phyloP scores from a whole-genome alignment of 1,140 invertebrate genomes.

The Coenobita brevimanus region DNA sequence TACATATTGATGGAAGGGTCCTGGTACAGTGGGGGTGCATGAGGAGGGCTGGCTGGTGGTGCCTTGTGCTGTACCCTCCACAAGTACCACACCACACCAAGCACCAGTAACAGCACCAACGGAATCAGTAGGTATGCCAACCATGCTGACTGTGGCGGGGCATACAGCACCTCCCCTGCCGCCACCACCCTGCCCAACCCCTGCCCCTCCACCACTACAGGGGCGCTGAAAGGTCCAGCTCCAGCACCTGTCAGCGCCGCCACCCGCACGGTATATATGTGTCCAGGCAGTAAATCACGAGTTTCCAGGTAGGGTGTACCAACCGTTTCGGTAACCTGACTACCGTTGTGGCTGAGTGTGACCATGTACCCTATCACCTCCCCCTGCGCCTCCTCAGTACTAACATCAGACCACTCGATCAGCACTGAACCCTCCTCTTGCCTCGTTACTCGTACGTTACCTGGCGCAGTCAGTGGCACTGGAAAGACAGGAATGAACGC shows the following conservation, averaged over 20 bases:
- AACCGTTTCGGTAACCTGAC: slow-evolving; percentile 47
- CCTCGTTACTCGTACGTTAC: slow-evolving; percentile 29
- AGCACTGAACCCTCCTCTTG: slow-evolving; percentile 51
- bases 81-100: slow-evolving; percentile 58
- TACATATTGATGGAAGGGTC: slow-evolving; percentile 68
- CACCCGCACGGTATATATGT: slow-evolving; percentile 62
- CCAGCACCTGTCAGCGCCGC: slow-evolving; percentile 67
- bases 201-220: slow-evolving; percentile 48
- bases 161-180: slow-evolving; percentile 44
- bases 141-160: slow-evolving; percentile 65
- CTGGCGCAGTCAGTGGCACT: slow-evolving; percentile 66
- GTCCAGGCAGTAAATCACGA: slow-evolving; percentile 47
- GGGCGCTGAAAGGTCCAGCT: slow-evolving; percentile 58
- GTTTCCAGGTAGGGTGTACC: slow-evolving; percentile 63
- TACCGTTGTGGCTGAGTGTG: slow-evolving; percentile 59
- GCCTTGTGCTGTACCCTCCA: slow-evolving; percentile 51
- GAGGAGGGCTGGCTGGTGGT: slow-evolving; percentile 43
- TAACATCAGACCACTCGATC: slow-evolving; percentile 58
- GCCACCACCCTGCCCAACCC: background rate
- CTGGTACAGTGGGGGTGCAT: slow-evolving; percentile 47
- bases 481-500: background rate
- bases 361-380: slow-evolving; percentile 64
- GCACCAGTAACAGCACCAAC: slow-evolving; percentile 56
- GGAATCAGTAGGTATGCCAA: slow-evolving; percentile 66
- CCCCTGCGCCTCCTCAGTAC: slow-evolving; percentile 40